Evolutionary conservation across 35 echinoderm and acorn worm genomes (phyloP).

Genomic region (Anneissia japonica): DNA sequence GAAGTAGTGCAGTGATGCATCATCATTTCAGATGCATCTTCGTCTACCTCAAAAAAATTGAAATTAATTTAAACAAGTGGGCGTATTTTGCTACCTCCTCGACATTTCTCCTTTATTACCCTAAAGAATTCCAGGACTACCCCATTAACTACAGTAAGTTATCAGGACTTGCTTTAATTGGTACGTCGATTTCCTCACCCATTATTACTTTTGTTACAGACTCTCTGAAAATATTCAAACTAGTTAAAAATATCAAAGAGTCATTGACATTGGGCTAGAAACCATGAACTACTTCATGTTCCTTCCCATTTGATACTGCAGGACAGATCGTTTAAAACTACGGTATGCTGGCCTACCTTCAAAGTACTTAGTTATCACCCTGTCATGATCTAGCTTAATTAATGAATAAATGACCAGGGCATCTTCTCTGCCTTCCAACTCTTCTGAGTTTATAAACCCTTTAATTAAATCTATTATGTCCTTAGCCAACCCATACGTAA

Average conservation of each 20-base stretch:
- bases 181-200: neutral
- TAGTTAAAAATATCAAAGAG: neutral
- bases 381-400: too few relatives aligned
- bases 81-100: neutral
- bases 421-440: neutral
- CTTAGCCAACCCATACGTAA: neutral
- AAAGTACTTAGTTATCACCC: neutral
- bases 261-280: neutral
- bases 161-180: neutral
- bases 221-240: neutral
- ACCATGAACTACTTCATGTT: neutral
- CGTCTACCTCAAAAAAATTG: neutral
- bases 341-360: neutral
- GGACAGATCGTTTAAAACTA: neutral
- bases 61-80: neutral
- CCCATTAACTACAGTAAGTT: neutral
- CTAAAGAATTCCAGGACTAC: neutral
- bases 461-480: neutral
- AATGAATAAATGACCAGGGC: neutral
- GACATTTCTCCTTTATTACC: neutral
- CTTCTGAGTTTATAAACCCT: neutral
- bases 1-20: neutral
- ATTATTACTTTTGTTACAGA: neutral
- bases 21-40: neutral
- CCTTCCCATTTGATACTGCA: neutral